These are phyloP conservation scores for Danionella cerebrum DNA, from an alignment of 2,113 vertebrate species.

Conservation along the genomic window DNA sequence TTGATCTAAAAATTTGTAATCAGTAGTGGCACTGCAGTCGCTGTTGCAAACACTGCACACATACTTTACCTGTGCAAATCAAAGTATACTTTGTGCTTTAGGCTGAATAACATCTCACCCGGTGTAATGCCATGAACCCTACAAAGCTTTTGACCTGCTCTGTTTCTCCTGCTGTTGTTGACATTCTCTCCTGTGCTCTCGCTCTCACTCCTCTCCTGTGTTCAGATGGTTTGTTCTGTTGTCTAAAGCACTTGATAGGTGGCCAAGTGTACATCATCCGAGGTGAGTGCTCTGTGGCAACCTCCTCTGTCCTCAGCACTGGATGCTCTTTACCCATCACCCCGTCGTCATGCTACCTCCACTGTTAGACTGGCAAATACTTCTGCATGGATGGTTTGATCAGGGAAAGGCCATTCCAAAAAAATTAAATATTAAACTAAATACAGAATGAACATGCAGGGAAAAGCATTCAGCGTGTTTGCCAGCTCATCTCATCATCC, in stretches of 20 bases:
- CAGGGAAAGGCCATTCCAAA: neutral
- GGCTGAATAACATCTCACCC: constrained; percentile 58
- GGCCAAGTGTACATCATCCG: constrained; percentile 99
- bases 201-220: constrained; percentile 89
- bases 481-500: constrained; percentile 32
- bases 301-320: constrained; percentile 23
- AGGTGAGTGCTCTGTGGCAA: constrained; percentile 79
- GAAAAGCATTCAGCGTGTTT: neutral
- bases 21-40: no score
- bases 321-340: neutral
- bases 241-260: constrained; percentile 99
- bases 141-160: constrained; percentile 69
- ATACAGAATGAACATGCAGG: neutral
- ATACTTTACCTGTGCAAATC: neutral
- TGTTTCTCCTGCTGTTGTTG: constrained; percentile 42
- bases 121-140: constrained; percentile 69
- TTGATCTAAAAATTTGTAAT: no score
- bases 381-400: constrained; percentile 55
- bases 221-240: constrained; percentile 99
- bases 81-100: neutral
- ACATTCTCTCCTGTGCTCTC: constrained; percentile 72
- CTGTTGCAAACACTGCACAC: no score
- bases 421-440: neutral
- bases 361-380: constrained; percentile 12
- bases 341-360: neutral